A percentile compares a stretch with the other conserved stretches of the same genome.
Conservation (phyloP, 2,888 invertebrate genomes). For the Entomobrya proxima region DNA sequence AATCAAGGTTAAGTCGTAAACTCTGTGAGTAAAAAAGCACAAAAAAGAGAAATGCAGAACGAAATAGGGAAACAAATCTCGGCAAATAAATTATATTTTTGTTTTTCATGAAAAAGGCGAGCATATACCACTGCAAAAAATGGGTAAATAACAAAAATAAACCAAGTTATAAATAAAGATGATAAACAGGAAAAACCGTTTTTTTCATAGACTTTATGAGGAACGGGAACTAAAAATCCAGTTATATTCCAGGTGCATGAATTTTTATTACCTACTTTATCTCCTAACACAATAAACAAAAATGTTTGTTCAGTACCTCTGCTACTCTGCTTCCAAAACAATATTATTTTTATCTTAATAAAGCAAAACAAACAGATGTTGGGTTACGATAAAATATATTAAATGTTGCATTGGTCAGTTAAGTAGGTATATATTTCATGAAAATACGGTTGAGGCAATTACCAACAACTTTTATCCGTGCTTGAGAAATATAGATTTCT, state of each 20-base stretch:
- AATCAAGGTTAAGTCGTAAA: background rate
- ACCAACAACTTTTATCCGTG: too few relatives aligned
- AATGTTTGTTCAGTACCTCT: too few relatives aligned
- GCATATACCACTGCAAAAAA: background rate
- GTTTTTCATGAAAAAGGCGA: background rate
- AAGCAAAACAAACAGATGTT: too few relatives aligned
- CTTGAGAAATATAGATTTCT: too few relatives aligned
- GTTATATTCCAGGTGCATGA: background rate
- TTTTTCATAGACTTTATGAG: background rate
- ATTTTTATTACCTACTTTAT: background rate
- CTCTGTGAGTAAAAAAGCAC: too few relatives aligned
- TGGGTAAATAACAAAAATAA: background rate
- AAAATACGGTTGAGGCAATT: too few relatives aligned
- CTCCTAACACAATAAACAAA: too few relatives aligned
- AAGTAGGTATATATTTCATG: too few relatives aligned
- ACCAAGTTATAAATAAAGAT: background rate
- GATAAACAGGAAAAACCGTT: slow-evolving; percentile 1
- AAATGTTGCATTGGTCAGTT: too few relatives aligned
- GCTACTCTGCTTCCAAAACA: too few relatives aligned
- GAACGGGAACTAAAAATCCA: slow-evolving; percentile 23
- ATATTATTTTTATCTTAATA: too few relatives aligned
- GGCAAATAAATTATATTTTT: slow-evolving; percentile 16
- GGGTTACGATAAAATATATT: too few relatives aligned
- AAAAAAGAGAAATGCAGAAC: background rate
- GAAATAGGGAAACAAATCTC: slow-evolving; percentile 1